phyloP scores from a whole-genome alignment of 1,140 invertebrate species.

The Penaeus chinensis region DNA sequence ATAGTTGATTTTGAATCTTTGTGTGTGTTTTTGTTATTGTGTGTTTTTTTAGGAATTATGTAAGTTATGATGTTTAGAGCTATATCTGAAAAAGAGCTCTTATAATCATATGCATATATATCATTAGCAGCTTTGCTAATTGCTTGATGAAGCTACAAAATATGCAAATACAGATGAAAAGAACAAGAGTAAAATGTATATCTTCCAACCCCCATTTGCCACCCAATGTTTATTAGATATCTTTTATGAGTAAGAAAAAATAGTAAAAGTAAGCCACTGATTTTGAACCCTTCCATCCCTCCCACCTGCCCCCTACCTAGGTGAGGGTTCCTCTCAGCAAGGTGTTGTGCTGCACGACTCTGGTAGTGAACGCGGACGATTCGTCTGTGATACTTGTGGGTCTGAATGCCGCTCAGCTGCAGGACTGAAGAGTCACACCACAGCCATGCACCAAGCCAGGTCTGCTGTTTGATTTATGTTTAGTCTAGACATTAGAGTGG shows the following conservation, averaged over 20 bases:
- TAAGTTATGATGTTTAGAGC: too few species aligned
- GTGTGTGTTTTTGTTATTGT: too few species aligned
- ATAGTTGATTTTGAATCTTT: too few species aligned
- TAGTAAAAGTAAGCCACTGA: slow-evolving; percentile 26
- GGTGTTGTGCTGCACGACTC: slow-evolving; percentile 56
- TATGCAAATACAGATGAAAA: too few species aligned
- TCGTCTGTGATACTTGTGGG: slow-evolving; percentile 53
- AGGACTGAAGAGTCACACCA: slow-evolving; percentile 58
- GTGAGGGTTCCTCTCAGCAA: slow-evolving; percentile 34
- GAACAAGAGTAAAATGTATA: too few species aligned
- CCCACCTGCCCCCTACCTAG: slow-evolving; percentile 1
- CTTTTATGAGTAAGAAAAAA: background rate
- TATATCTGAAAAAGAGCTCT: too few species aligned
- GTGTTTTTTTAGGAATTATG: too few species aligned
- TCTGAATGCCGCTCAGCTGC: slow-evolving; percentile 52
- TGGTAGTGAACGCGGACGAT: slow-evolving; percentile 50
- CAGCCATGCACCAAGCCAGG: slow-evolving; percentile 60
- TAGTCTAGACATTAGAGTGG: background rate
- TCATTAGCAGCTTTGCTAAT: too few species aligned
- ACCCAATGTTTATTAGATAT: background rate
- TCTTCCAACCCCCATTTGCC: too few species aligned
- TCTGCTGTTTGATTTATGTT: slow-evolving; percentile 9
- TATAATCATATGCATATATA: too few species aligned
- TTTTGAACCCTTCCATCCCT: background rate
- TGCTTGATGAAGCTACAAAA: too few species aligned